phyloP scores from a whole-genome alignment of 2,113 vertebrate species.

The Alouatta palliata region DNA sequence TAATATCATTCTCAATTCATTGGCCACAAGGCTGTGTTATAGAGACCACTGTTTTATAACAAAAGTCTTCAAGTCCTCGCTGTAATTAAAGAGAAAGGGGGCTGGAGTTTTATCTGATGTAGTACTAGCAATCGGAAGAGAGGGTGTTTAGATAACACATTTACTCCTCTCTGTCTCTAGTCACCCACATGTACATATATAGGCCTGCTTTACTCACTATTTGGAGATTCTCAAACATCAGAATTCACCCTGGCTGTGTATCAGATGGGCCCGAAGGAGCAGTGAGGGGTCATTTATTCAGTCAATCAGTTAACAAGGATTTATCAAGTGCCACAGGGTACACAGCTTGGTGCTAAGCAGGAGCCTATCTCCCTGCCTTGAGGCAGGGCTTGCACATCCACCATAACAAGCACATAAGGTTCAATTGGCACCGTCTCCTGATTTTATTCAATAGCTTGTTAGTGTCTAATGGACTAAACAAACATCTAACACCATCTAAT shows the following conservation, averaged over 20 bases:
- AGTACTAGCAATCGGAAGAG: background rate
- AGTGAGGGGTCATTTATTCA: background rate
- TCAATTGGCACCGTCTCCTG: constrained; percentile 29
- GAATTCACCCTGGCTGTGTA: background rate
- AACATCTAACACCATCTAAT: constrained; percentile 46
- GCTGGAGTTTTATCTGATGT: background rate
- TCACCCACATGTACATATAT: background rate
- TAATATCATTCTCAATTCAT: background rate
- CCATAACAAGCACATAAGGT: background rate
- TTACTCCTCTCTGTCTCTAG: background rate
- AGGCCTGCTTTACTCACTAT: background rate
- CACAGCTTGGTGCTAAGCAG: background rate
- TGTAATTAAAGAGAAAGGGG: background rate
- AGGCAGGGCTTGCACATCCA: background rate
- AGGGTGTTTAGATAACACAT: background rate
- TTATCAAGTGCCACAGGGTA: background rate
- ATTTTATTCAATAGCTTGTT: constrained; percentile 60
- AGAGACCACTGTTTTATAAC: background rate
- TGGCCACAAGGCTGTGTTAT: background rate
- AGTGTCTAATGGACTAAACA: constrained; percentile 60
- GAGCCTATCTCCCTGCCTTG: constrained; percentile 20
- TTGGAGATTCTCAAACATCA: background rate
- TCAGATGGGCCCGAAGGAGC: background rate
- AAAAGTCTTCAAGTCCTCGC: background rate
- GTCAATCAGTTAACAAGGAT: constrained; percentile 39